Conservation (phyloP, 2,888 invertebrate genomes). For the Chymomyza procnemis region DNA sequence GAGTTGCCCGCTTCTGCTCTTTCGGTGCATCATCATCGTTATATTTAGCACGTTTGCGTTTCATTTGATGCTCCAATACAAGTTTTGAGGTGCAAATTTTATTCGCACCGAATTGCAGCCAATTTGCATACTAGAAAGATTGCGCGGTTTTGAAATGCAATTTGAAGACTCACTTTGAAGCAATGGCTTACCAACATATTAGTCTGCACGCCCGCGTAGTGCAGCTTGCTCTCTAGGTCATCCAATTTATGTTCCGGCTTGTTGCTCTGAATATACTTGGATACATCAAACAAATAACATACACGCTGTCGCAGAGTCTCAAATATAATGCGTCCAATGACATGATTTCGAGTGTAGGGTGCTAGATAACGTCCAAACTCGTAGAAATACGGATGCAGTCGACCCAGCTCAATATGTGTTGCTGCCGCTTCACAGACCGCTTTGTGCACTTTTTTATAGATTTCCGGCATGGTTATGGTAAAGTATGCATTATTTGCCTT, state of each 20-base stretch:
- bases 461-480: slow-evolving; percentile 76
- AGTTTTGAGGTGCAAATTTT: slow-evolving; percentile 73
- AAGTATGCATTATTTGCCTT: slow-evolving; percentile 77
- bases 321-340: slow-evolving; percentile 84
- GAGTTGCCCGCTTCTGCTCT: too few relatives aligned
- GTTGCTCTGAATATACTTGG: slow-evolving; percentile 81
- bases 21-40: slow-evolving; percentile 61
- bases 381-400: slow-evolving; percentile 91
- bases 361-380: slow-evolving; percentile 90
- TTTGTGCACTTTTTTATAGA: slow-evolving; percentile 81
- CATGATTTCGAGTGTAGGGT: slow-evolving; percentile 85
- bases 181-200: slow-evolving; percentile 64
- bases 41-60: slow-evolving; percentile 70
- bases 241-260: slow-evolving; percentile 75
- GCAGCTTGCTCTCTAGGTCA: slow-evolving; percentile 73
- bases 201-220: slow-evolving; percentile 74
- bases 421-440: slow-evolving; percentile 95
- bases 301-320: slow-evolving; percentile 90
- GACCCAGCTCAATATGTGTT: slow-evolving; percentile 91
- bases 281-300: slow-evolving; percentile 88
- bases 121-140: slow-evolving; percentile 72
- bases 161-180: background rate
- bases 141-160: background rate
- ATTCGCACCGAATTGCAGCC: slow-evolving; percentile 75
- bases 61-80: slow-evolving; percentile 77